phyloP scores from a whole-genome alignment of 2,113 vertebrate genomes.

The Oceanites oceanicus region DNA sequence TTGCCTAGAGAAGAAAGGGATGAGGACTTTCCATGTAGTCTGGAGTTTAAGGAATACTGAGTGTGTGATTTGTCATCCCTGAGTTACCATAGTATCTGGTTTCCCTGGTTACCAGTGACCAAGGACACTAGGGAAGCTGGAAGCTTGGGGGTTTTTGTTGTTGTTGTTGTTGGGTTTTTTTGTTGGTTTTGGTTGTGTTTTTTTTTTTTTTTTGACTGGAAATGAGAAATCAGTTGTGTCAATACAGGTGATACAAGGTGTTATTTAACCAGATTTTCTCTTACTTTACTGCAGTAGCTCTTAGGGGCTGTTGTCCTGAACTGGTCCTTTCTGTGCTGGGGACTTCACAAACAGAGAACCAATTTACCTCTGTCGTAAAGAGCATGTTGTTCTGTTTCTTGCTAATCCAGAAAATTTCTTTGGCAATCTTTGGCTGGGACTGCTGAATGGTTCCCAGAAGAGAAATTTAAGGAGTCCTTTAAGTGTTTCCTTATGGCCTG shows the following conservation, averaged over 20 bases:
- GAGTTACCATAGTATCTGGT: constrained; percentile 79
- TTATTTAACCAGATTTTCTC: background rate
- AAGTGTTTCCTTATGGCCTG: background rate
- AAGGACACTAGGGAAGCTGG: constrained; percentile 65
- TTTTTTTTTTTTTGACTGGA: background rate
- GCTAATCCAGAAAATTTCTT: background rate
- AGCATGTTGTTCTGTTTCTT: background rate
- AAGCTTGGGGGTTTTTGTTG: background rate
- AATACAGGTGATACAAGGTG: background rate
- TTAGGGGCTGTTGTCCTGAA: background rate
- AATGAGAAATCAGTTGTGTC: background rate
- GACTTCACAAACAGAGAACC: background rate
- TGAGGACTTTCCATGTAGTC: constrained; percentile 6
- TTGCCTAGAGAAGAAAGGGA: constrained; percentile 12
- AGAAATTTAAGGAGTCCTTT: background rate
- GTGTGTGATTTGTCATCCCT: constrained; percentile 44
- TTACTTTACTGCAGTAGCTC: background rate
- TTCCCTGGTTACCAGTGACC: constrained; percentile 80
- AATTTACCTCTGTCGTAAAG: background rate
- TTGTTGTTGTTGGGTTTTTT: too few species aligned
- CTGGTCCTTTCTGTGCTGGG: background rate
- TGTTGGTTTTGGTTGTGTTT: too few species aligned
- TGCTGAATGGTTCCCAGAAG: background rate
- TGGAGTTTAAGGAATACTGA: constrained; percentile 28
- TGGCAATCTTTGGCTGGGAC: background rate